Evolutionary conservation across 2,888 invertebrate species (phyloP), one percentile per base, ranked within the genome.

Genomic region (Tinea trinotella): DNA sequence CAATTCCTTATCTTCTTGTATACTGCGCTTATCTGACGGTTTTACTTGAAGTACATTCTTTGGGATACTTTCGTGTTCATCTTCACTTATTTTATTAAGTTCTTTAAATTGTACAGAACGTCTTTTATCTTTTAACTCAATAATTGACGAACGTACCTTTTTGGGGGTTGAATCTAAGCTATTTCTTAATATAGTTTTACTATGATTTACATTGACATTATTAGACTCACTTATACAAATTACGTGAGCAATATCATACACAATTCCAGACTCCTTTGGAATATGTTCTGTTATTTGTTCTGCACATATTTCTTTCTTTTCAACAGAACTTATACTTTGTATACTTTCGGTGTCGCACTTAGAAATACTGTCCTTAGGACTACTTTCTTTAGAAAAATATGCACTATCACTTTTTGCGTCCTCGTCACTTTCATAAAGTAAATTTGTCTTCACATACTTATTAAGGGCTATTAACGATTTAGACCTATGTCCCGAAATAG

Each of bases 301-400:
- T 46, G 18, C 46, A 50, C 7, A 22, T 50, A 40, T 40, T 40
- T 20, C 3, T 58, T 10, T 59, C 56, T 55, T 62, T 56, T 68
- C 67, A 24, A 55, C 56, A 10, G 70, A 73, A 52, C 74, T 74
- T 56, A 64, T 67, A 57, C 79, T 80, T 63, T 63, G 71, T 50
- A 70, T 52, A 61, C 81, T 78, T 36, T 81, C 80, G 1, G 77
- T 68, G 61, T 83, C 81, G 64, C 68, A 74, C 69, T 77, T 81
- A 13, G 62, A 65, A 40, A 71, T 68, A 34, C 74, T 76, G 57
- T 81, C 71, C 58, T 75, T 79, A 10, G 84, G 83, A 55, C 78
- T 83, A 52, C 71, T 80, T 63, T 83, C 83, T 61, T 83, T 83
- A 22, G 84, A 79, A 63, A 78, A 83, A 61, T 81, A 84, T 17